Evolutionary conservation across 2,888 invertebrate genomes (phyloP).

Genomic region (Scaeva pyrastri): DNA sequence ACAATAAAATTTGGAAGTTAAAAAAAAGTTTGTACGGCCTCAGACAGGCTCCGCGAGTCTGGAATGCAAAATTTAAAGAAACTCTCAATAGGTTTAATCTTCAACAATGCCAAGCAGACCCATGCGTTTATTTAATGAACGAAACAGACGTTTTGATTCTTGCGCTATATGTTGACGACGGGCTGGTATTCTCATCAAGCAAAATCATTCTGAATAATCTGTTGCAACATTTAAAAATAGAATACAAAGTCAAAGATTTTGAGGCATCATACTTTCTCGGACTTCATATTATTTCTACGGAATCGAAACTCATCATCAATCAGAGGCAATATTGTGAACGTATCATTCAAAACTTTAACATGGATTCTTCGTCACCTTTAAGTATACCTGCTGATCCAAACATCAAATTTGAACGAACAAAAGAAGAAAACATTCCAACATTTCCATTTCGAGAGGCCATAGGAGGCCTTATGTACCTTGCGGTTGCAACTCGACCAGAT

Average conservation of each 20-base stretch:
- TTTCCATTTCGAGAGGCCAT: slow-evolving; percentile 24
- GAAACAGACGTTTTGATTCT: too few relatives aligned
- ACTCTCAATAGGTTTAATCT: background rate
- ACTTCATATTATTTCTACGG: slow-evolving; percentile 34
- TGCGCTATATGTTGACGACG: background rate
- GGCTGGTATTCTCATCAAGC: background rate
- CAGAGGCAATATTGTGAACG: slow-evolving; percentile 41
- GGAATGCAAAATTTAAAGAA: too few relatives aligned
- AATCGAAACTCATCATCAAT: slow-evolving; percentile 35
- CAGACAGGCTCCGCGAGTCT: too few relatives aligned
- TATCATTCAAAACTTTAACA: slow-evolving; percentile 24
- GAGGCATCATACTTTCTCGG: slow-evolving; percentile 26
- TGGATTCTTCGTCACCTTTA: slow-evolving; percentile 38
- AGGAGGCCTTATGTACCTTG: background rate
- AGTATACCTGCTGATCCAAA: slow-evolving; percentile 38
- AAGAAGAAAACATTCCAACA: background rate
- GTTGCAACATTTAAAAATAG: too few relatives aligned
- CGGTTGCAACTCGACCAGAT: too few relatives aligned
- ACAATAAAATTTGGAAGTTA: too few relatives aligned
- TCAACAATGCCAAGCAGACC: background rate
- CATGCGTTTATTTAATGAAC: background rate
- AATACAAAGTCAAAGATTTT: too few relatives aligned
- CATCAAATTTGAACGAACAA: slow-evolving; percentile 32
- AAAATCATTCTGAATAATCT: background rate
- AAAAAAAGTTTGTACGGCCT: too few relatives aligned